Percentiles rank a stretch among this genome's conserved stretches.
phyloP scores from a whole-genome alignment of 2,888 invertebrate species.

The Melinopterus prodromus region DNA sequence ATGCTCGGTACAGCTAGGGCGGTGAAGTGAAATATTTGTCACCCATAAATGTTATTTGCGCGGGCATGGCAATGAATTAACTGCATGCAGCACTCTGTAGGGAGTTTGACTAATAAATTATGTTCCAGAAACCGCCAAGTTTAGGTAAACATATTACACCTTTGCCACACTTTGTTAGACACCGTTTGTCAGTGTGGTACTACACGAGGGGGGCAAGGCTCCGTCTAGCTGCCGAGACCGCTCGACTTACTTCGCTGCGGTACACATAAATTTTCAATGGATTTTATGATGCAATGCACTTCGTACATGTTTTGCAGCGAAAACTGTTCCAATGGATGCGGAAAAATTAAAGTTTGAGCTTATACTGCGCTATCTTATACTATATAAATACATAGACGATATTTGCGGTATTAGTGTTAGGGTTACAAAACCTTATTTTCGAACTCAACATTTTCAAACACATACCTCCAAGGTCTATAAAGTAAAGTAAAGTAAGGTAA shows the following conservation, averaged over 20 bases:
- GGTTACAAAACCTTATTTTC: too few species aligned
- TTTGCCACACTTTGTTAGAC: slow-evolving; percentile 44
- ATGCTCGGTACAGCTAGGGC: slow-evolving; percentile 21
- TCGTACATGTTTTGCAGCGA: not conserved
- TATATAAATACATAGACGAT: too few species aligned
- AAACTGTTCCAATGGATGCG: not conserved
- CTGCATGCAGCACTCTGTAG: slow-evolving; percentile 32
- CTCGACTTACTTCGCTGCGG: not conserved
- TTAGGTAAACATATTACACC: slow-evolving; percentile 46
- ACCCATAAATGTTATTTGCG: slow-evolving; percentile 28
- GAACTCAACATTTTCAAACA: too few species aligned
- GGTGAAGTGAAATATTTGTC: slow-evolving; percentile 36
- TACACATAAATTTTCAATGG: not conserved
- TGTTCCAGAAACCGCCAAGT: slow-evolving; percentile 41
- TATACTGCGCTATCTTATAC: too few species aligned
- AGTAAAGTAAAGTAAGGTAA: too few species aligned
- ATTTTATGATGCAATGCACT: not conserved
- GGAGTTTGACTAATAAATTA: slow-evolving; percentile 34
- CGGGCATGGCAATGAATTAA: slow-evolving; percentile 39
- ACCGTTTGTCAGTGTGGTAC: slow-evolving; percentile 40
- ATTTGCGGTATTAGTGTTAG: too few species aligned
- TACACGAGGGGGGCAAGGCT: not conserved
- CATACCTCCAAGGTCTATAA: too few species aligned
- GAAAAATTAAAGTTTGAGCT: too few species aligned
- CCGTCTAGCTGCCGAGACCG: not conserved